Evolutionary conservation across 2,797 vertebrate genomes (phyloP), one percentile per base, ranked within the genome.

Genomic region (Antrozous pallidus): DNA sequence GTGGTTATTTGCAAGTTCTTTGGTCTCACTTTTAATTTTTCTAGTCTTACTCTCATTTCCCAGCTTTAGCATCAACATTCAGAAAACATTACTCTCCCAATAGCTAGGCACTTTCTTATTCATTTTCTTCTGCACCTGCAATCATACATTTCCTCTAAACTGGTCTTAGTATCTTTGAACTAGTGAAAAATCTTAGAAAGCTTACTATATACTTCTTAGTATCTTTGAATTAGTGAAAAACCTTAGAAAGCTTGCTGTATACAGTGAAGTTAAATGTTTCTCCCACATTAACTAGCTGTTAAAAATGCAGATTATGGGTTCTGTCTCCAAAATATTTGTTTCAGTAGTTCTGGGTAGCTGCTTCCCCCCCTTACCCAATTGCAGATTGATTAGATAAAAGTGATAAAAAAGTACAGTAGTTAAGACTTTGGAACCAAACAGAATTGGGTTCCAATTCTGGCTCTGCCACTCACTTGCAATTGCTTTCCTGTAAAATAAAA

Each of bases 401-500:
- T 75, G 17, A 88, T 54, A 61, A 36, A 87, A 78, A 40, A 74
- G 13, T 65, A 11, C 36, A 42, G 45, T 31, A 85, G 40, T 45
- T 91, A 67, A 91, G 51, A 91, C 56, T 88, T 86, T 22, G 33
- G 58, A 83, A 82, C 49, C 38, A 75, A 22, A 45, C 28, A 88
- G 67, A 91, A 95, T 38, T 89, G 31, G 26, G 3, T 91, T 81
- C 51, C 71, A 65, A 63, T 75, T 83, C 51, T 75, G 51, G 26
- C 49, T 42, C 31, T 79, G 42, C 42, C 67, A 67, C 10, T 79
- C 73, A 58, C 69, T 16, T 65, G 38, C 8, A 18, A 10, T 87
- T 73, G 33, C 31, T 89, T 95, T 71, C 31, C 31, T 92, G 51
- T 82, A 82, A 90, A 90, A 74, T 90, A 38, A 42, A 54, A 20